Conservation (phyloP, 1,140 invertebrate species). For the Lasioglossum baleicum region DNA sequence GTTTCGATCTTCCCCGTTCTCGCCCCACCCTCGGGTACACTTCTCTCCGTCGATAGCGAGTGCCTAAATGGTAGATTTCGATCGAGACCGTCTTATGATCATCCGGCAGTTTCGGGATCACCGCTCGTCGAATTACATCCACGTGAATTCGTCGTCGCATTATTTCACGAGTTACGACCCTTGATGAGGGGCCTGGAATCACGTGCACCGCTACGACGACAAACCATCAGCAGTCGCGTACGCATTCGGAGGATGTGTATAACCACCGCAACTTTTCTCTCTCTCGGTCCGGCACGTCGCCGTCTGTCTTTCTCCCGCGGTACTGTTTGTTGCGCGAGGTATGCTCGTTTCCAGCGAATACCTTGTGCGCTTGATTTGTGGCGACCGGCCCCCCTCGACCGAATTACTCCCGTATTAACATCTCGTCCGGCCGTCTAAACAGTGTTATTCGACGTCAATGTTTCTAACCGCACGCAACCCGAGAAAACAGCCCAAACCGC, state of each 20-base stretch:
- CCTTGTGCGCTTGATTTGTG: not conserved
- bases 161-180: slow-evolving; percentile 75
- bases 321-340: not conserved
- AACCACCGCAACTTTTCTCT: slow-evolving; percentile 46
- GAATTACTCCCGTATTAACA: not conserved
- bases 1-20: slow-evolving; percentile 10
- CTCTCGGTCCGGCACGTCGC: slow-evolving; percentile 35
- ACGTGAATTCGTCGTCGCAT: slow-evolving; percentile 66
- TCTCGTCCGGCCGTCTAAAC: not conserved
- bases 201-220: slow-evolving; percentile 64
- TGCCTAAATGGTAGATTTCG: slow-evolving; percentile 63
- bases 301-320: not conserved
- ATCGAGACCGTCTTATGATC: slow-evolving; percentile 73
- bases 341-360: not conserved
- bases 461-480: not conserved
- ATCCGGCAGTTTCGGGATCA: slow-evolving; percentile 71
- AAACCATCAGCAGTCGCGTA: slow-evolving; percentile 60
- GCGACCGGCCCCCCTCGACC: not conserved
- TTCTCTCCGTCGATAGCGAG: slow-evolving; percentile 56
- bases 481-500: too few relatives aligned
- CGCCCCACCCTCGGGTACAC: slow-evolving; percentile 38
- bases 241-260: slow-evolving; percentile 59
- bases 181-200: slow-evolving; percentile 74
- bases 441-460: not conserved
- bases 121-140: slow-evolving; percentile 68